Percentiles rank a stretch among this genome's conserved stretches.
phyloP scores from a whole-genome alignment of 2,888 invertebrate species.

The Gandaritis pyraliata region DNA sequence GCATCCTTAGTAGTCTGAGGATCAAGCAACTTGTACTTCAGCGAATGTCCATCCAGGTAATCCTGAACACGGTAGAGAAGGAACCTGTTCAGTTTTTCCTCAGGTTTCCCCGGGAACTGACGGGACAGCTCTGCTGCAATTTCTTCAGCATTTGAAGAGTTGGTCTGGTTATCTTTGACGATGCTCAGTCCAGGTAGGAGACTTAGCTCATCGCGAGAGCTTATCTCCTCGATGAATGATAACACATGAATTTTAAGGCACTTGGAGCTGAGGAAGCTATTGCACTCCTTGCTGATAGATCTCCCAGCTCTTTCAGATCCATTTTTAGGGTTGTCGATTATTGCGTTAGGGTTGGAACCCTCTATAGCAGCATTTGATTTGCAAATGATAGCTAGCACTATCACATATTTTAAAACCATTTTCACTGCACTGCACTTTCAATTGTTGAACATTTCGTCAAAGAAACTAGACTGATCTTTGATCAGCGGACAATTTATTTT shows the following conservation, averaged over 20 bases:
- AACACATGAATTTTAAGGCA: constrained; percentile 92
- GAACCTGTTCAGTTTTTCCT: constrained; percentile 89
- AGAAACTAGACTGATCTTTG: constrained; percentile 62
- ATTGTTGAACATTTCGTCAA: constrained; percentile 62
- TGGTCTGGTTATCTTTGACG: constrained; percentile 85
- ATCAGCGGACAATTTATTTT: constrained; percentile 67
- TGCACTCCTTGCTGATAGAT: constrained; percentile 73
- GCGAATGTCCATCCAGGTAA: constrained; percentile 89
- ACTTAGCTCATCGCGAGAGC: constrained; percentile 87
- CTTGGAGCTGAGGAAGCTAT: constrained; percentile 84
- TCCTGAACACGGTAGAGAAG: constrained; percentile 87
- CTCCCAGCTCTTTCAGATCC: constrained; percentile 60
- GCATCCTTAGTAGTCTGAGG: constrained; percentile 85
- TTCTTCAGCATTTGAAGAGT: constrained; percentile 83
- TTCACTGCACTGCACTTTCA: constrained; percentile 51
- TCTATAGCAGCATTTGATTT: constrained; percentile 59
- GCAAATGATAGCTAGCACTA: constrained; percentile 44
- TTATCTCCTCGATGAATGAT: constrained; percentile 89
- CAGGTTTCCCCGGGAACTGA: constrained; percentile 90
- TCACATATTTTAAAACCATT: constrained; percentile 64
- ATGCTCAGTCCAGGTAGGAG: constrained; percentile 91
- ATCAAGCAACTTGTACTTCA: constrained; percentile 89
- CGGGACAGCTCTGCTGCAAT: constrained; percentile 88
- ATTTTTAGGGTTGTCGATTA: constrained; percentile 50
- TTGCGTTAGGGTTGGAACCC: constrained; percentile 57